Evolutionary conservation across 2,888 invertebrate species (phyloP).

Genomic region (Lasius fuliginosus): DNA sequence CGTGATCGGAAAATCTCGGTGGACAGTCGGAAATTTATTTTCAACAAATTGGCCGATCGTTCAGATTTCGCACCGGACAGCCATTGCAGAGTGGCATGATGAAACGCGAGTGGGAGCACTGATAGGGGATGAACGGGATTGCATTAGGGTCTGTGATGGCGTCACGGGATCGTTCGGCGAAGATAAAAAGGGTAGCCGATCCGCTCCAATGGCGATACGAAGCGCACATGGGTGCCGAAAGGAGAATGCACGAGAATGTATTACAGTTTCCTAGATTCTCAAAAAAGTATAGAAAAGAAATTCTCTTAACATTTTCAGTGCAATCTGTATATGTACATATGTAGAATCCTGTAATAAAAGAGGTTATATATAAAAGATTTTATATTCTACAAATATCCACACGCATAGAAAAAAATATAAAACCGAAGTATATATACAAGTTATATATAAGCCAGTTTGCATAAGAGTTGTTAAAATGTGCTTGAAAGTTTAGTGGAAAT

Average conservation of each 20-base stretch:
- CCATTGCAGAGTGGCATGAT: constrained; percentile 34
- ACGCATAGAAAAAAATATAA: not conserved
- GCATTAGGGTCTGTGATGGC: constrained; percentile 65
- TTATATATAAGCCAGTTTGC: not conserved
- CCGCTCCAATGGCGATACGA: constrained; percentile 40
- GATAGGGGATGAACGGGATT: constrained; percentile 66
- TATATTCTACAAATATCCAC: not conserved
- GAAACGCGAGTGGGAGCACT: constrained; percentile 48
- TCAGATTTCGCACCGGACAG: constrained; percentile 67
- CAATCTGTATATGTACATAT: not conserved
- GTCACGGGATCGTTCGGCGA: constrained; percentile 40
- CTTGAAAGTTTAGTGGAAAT: constrained; percentile 26
- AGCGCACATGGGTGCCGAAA: constrained; percentile 25
- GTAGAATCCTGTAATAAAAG: not conserved
- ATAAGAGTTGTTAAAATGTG: not conserved
- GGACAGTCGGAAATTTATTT: constrained; percentile 57
- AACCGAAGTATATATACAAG: not conserved
- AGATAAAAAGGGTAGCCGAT: constrained; percentile 64
- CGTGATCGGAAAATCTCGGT: constrained; percentile 58
- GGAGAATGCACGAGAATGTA: constrained; percentile 1
- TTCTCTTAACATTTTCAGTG: not conserved
- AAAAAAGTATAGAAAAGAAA: not conserved
- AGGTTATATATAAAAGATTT: not conserved
- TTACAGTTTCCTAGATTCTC: not conserved
- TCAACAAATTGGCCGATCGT: constrained; percentile 68